Base-by-base conservation (phyloP, 2,888 invertebrate species). In the Peribatodes rhomboidaria region DNA sequence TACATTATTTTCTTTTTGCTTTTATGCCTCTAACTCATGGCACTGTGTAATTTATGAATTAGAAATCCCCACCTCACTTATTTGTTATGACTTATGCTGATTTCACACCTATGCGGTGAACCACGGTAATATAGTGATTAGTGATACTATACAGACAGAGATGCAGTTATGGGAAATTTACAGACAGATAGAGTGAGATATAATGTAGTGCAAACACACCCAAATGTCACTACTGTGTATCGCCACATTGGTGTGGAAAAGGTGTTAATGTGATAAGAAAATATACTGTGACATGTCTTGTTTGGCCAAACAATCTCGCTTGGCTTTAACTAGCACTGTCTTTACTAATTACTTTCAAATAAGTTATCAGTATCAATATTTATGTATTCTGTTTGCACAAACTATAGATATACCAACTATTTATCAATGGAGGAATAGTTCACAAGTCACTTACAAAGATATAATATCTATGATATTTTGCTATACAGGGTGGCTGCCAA, bases 401-500 rank as follows among this genome's bases (percentile, higher is more conserved):
- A 20, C 16, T 27, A 39, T 55, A 3, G 44, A 20, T 44, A 20
- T 50, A 50, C 13, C 49, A 47, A 20, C 0, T 22, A 10, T 14
- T 31, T 35, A 18, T 50, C 18, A 11, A 13, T 35, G 7, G 11
- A 10, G 10, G 11, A 11, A 31, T 16, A 16, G 35, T 9, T 41
- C 16, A 31, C 27, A n/a, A 31, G 46, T 46, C 22, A 35, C 18
- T 20, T 52, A 7, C 35, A 11, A 35, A 49, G 22, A 13, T 58
- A 20, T 58, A 46, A 67, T 55, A 49, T 58, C 31, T 56, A 39
- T 63, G 41, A 46, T 50, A 63, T 63, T 63, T 67, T 63, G 54
- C 57, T 58, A 57, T 61, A 42, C 61, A 65, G 60, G 56, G 56
- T 57, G 59, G 60, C 60, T 65, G 60, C 65, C 54, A 65, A 60